Evolutionary conservation across 2,797 vertebrate genomes (phyloP), one percentile per base, ranked within the genome.

Genomic region (Mastacembelus armatus): DNA sequence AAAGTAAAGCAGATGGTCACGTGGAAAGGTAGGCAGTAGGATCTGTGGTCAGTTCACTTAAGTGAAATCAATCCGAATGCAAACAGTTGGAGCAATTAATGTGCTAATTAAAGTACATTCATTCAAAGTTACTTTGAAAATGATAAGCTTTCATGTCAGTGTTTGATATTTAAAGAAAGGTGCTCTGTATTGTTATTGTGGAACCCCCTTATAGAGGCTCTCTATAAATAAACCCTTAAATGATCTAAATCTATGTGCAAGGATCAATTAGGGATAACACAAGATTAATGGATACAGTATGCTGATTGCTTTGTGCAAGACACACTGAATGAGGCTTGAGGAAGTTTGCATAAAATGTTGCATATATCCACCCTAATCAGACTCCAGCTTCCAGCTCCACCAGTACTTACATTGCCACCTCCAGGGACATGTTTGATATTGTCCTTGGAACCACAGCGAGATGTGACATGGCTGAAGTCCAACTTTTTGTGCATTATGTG

Each of bases 391-490:
- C 70, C 76, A 57, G 78, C 72, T 81, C 63, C 72, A 84, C 83
- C 86, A 77, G 77, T 91, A 93, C 97, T 97, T 96, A 99, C 98
- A 92, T 99, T 98, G 89, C 98, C 98, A 93, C 98, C 98, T 93
- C 98, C 98, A 91, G 98, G 98, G 93, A 98, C 95, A 95, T 99
- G 97, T 95, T 99, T 99, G 94, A 99, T 99, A 96, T 99, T 99
- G 95, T 99, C 98, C 94, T 98, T 99, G 94, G 98, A 99, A 91
- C 98, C 98, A 95, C 98, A 99, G 94, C 98, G 98, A 90, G 97
- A 98, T 83, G 98, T 97, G 93, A 99, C 84, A 83, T 99, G 97
- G 94, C 96, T 98, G 96, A 98, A 99, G 95, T 96, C 98, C 94
- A 96, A 91, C 93, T 97, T 98, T 96, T 99, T 98, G 95, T 96